Conservation (phyloP, 2,113 vertebrate species). For the Cryptotis parvus region DNA sequence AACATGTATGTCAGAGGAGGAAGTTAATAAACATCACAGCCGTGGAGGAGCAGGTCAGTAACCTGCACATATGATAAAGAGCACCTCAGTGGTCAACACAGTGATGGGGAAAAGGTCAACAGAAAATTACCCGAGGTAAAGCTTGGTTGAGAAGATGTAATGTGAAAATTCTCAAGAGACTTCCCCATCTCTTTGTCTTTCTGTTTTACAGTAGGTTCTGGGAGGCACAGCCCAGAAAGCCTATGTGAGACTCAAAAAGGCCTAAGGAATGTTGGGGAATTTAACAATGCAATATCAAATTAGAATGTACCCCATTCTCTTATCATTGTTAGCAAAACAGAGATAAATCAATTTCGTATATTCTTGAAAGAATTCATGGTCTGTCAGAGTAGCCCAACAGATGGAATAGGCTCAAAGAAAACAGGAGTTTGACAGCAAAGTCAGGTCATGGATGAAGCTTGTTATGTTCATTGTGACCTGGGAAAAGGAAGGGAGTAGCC, state of each 20-base stretch:
- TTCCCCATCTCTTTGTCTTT: too few species aligned
- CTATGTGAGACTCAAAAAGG: not conserved
- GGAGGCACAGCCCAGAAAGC: not conserved
- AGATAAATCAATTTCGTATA: not conserved
- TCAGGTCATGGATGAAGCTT: not conserved
- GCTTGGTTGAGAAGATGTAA: rapidly evolving
- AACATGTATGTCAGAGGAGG: too few species aligned
- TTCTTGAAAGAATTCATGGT: not conserved
- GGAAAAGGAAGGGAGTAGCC: not conserved
- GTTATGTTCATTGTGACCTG: rapidly evolving
- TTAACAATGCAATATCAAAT: not conserved
- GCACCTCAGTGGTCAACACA: too few species aligned
- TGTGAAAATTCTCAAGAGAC: not conserved
- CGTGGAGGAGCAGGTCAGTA: too few species aligned
- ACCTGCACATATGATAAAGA: too few species aligned
- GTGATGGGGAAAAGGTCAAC: not conserved
- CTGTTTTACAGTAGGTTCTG: not conserved
- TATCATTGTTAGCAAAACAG: not conserved
- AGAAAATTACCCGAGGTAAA: rapidly evolving
- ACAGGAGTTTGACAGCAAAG: not conserved
- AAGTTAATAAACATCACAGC: too few species aligned
- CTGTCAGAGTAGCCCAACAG: not conserved
- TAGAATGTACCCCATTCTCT: not conserved
- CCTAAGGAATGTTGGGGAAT: not conserved
- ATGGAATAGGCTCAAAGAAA: not conserved